Evolutionary conservation across 2,797 vertebrate species (phyloP).

Genomic region (Rhynchonycteris naso): DNA sequence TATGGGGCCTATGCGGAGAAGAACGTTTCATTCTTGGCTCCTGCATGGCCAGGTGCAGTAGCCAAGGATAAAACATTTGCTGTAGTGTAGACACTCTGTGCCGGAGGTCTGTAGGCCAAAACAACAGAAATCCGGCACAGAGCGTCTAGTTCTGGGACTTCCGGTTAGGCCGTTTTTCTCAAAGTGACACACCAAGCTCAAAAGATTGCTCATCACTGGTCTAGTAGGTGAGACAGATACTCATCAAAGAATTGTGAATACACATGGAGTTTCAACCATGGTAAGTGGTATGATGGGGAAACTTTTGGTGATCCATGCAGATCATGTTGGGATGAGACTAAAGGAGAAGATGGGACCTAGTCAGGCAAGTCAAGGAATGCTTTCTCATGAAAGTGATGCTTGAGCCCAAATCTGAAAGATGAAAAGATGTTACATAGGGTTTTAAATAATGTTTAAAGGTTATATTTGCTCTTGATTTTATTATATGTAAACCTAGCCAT

Average conservation of each 20-base stretch:
- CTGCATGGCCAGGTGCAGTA: no score
- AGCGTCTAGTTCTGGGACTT: no score
- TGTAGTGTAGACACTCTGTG: no score
- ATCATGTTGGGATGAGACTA: not conserved
- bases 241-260: not conserved
- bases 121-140: no score
- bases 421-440: not conserved
- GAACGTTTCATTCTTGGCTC: no score
- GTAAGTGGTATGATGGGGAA: not conserved
- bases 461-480: constrained; percentile 32
- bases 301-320: not conserved
- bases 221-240: not conserved
- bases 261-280: not conserved
- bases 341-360: not conserved
- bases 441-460: not conserved
- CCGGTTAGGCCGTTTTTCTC: no score
- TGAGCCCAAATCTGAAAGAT: not conserved
- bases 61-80: no score
- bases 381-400: not conserved
- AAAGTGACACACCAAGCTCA: no score
- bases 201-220: no score
- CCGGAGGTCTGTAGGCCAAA: no score
- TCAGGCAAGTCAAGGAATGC: not conserved
- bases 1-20: no score
- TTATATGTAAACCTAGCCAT: not conserved